Evolutionary conservation across 2,888 invertebrate genomes (phyloP).

Genomic region (Nezara viridula): DNA sequence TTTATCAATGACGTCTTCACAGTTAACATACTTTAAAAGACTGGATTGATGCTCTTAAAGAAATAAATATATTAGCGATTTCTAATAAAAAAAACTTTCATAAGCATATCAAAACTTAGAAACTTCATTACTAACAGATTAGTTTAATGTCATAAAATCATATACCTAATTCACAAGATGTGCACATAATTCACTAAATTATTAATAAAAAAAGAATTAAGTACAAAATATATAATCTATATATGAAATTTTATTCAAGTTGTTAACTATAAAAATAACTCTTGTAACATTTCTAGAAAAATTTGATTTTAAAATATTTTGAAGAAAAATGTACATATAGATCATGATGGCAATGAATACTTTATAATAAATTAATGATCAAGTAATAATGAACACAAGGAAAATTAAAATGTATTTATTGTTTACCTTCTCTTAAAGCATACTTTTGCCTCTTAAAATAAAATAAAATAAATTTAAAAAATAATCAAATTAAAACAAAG

Average conservation of each 20-base stretch:
- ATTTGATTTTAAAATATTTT: neutral
- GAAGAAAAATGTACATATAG: neutral
- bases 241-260: neutral
- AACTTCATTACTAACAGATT: neutral
- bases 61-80: neutral
- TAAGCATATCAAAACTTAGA: neutral
- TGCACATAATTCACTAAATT: neutral
- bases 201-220: neutral
- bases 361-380: neutral
- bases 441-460: neutral
- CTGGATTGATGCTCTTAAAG: neutral
- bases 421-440: neutral
- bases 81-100: neutral
- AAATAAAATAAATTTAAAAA: neutral
- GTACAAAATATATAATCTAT: neutral
- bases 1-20: neutral
- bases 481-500: neutral
- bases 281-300: neutral
- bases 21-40: neutral
- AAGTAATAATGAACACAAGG: neutral
- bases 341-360: neutral
- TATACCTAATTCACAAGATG: neutral
- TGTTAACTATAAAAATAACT: neutral
- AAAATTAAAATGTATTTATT: neutral
- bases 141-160: neutral